Conservation (phyloP, 2,797 vertebrate genomes). For the Spondyliosoma cantharus region DNA sequence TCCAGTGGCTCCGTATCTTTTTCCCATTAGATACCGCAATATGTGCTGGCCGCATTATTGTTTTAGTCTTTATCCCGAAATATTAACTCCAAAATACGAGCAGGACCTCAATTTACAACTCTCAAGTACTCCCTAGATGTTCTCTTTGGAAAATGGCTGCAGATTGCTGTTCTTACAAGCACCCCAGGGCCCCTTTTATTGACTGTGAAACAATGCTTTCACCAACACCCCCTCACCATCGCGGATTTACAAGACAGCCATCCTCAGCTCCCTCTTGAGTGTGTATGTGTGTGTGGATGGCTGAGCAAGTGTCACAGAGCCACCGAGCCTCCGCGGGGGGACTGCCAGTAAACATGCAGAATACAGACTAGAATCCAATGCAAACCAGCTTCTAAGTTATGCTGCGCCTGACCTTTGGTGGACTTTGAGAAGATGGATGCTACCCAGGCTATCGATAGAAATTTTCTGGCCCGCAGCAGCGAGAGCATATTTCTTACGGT, state of each 20-base stretch:
- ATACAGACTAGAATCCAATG: slow-evolving; percentile 72
- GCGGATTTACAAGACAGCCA: slow-evolving; percentile 75
- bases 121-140: slow-evolving; percentile 60
- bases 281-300: slow-evolving; percentile 35
- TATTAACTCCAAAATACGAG: slow-evolving; percentile 59
- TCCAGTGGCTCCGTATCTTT: slow-evolving; percentile 54
- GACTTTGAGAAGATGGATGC: slow-evolving; percentile 81
- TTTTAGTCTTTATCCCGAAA: slow-evolving; percentile 56
- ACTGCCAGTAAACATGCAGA: slow-evolving; percentile 70
- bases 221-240: slow-evolving; percentile 69
- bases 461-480: slow-evolving; percentile 67
- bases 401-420: slow-evolving; percentile 81
- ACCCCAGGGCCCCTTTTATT: slow-evolving; percentile 76
- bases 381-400: slow-evolving; percentile 77
- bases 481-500: slow-evolving; percentile 71
- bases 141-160: slow-evolving; percentile 71
- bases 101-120: slow-evolving; percentile 62
- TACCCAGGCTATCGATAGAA: slow-evolving; percentile 74
- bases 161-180: slow-evolving; percentile 79
- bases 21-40: slow-evolving; percentile 60
- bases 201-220: slow-evolving; percentile 78
- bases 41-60: slow-evolving; percentile 55
- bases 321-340: slow-evolving; percentile 51
- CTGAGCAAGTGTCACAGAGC: slow-evolving; percentile 70
- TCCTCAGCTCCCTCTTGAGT: slow-evolving; percentile 46